phyloP scores from a whole-genome alignment of 2,888 invertebrate genomes.

The Ceratothoa steindachneri region DNA sequence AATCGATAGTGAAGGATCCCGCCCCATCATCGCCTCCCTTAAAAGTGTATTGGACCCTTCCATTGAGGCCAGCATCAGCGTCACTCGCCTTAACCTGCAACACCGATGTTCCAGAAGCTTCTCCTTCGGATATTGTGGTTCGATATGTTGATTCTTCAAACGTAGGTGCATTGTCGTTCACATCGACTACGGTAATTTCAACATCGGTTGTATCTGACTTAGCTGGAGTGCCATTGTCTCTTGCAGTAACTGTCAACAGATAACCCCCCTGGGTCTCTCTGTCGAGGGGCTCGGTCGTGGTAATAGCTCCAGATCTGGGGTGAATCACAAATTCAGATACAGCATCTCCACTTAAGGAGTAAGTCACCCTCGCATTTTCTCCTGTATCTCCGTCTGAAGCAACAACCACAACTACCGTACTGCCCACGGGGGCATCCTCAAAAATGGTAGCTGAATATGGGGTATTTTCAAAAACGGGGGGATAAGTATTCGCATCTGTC shows the following conservation, averaged over 20 bases:
- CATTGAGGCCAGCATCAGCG: slow-evolving; percentile 80
- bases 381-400: slow-evolving; percentile 56
- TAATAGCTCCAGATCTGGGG: slow-evolving; percentile 85
- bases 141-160: slow-evolving; percentile 79
- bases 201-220: slow-evolving; percentile 91
- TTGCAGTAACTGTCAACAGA: slow-evolving; percentile 82
- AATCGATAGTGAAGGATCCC: slow-evolving; percentile 86
- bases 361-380: slow-evolving; percentile 55
- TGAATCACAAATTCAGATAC: slow-evolving; percentile 74
- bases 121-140: slow-evolving; percentile 80
- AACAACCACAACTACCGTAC: slow-evolving; percentile 60
- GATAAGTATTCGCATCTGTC: slow-evolving; percentile 89
- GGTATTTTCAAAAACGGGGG: slow-evolving; percentile 87
- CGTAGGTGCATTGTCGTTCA: slow-evolving; percentile 88
- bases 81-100: slow-evolving; percentile 64
- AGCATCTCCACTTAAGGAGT: slow-evolving; percentile 52
- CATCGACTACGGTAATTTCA: slow-evolving; percentile 89
- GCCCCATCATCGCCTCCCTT: slow-evolving; percentile 68
- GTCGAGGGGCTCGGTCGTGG: slow-evolving; percentile 78
- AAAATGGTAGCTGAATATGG: slow-evolving; percentile 83
- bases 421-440: slow-evolving; percentile 87
- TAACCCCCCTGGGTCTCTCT: slow-evolving; percentile 75
- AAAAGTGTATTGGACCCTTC: slow-evolving; percentile 74
- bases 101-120: slow-evolving; percentile 66
- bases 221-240: slow-evolving; percentile 86